Base-by-base conservation (phyloP, 2,113 vertebrate species). In the Coregonus clupeaformis region DNA sequence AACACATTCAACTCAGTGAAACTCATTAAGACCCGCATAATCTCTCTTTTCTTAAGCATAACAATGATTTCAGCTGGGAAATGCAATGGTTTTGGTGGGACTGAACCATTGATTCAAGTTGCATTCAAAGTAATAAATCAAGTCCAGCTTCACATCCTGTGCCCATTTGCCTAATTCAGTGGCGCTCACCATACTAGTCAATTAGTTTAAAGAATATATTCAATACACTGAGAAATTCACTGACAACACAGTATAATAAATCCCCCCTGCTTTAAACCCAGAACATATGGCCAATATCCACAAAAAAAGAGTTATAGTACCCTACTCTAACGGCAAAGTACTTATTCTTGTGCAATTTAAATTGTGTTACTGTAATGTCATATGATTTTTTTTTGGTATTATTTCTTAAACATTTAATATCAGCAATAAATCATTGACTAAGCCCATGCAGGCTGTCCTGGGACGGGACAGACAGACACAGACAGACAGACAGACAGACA, bases 91-190 rank as follows among this genome's bases (percentile, higher is more conserved):
- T 93, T 91, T 91, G 65, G 88, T 88, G 80, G 87, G 89, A 86
- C 87, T 70, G 67, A 84, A 85, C 88, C 91, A 92, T 93, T 93
- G 92, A 93, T 93, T 92, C 90, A 89, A 90, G 85, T 89, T 85
- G 90, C 89, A 93, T 93, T 94, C 89, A 93, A 85, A 92, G 92
- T 89, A 94, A 93, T 94, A 94, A 93, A 94, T 94, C 92, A 94
- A 93, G 90, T 93, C 91, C 89, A 93, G 90, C 92, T 91, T 93
- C 92, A 90, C 91, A 92, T 92, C 87, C 88, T 84, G 83, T 81
- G 87, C 88, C 90, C 88, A 91, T 92, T 92, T 92, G 89, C 90
- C 89, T 92, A 93, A 93, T 93, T 92, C 92, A 91, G 88, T 82
- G 80, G 89, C 82, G 86, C 91, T 91, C 86, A 88, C 92, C 89